Conservation (phyloP, 2,888 invertebrate genomes). For the Caenorhabditis doughertyi region DNA sequence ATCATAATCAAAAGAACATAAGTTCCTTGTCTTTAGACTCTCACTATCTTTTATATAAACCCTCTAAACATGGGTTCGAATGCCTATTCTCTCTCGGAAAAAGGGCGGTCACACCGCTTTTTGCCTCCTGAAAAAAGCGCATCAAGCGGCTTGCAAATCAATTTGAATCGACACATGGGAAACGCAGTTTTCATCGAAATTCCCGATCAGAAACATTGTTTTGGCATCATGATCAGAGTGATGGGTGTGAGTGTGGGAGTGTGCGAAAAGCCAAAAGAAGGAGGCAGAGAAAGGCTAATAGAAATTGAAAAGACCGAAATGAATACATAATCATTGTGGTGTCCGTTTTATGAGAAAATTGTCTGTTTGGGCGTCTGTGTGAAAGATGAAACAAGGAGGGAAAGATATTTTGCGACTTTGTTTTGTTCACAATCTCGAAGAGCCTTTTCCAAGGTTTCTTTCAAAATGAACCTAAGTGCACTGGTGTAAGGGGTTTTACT, state of each 20-base stretch:
- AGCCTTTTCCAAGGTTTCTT: too few species aligned
- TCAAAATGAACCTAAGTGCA: too few species aligned
- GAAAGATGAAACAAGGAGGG: background rate
- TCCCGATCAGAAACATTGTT: slow-evolving; percentile 43
- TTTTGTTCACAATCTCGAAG: background rate
- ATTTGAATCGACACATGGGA: slow-evolving; percentile 57
- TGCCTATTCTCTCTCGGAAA: slow-evolving; percentile 16
- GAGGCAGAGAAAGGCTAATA: background rate
- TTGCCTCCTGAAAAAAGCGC: slow-evolving; percentile 33
- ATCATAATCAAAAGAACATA: background rate
- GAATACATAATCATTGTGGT: slow-evolving; percentile 44
- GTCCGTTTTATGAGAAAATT: slow-evolving; percentile 27
- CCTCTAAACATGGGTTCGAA: slow-evolving; percentile 1
- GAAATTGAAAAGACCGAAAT: background rate
- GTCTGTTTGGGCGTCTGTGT: background rate
- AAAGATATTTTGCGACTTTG: background rate
- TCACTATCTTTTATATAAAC: slow-evolving; percentile 21
- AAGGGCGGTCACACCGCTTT: slow-evolving; percentile 50
- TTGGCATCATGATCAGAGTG: slow-evolving; percentile 13
- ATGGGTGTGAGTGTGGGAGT: background rate
- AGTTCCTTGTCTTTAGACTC: background rate
- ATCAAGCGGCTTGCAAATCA: slow-evolving; percentile 55
- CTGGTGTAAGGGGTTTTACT: too few species aligned
- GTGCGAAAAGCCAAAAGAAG: slow-evolving; percentile 12
- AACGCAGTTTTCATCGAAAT: slow-evolving; percentile 40